A percentile compares a stretch with the other conserved stretches of the same genome.
These are phyloP conservation scores for Lucifuga dentata DNA, from an alignment of 2,113 vertebrate species.

Conservation along the genomic window DNA sequence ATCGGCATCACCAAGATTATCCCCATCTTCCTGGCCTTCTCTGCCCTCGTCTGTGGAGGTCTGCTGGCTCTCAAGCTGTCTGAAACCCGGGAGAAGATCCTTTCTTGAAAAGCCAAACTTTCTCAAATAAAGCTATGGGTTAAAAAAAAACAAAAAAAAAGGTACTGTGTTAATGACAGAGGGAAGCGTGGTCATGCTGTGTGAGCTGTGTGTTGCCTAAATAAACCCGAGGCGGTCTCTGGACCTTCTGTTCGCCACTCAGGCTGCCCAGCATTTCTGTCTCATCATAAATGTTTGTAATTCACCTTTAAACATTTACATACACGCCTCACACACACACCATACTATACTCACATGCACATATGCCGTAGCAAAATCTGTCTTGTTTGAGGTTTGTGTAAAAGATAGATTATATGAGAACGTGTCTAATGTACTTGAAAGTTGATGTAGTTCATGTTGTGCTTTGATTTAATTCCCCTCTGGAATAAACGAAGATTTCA, in stretches of 20 bases:
- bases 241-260: conserved; percentile 57
- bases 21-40: conserved; percentile 94
- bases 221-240: conserved; percentile 61
- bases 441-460: conserved; percentile 69
- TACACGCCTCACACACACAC: not conserved
- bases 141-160: conserved; percentile 1
- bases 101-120: conserved; percentile 86
- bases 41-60: conserved; percentile 91
- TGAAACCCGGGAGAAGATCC: conserved; percentile 94
- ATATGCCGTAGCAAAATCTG: conserved; percentile 30
- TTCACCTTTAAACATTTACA: conserved; percentile 37
- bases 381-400: conserved; percentile 60
- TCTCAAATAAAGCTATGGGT: conserved; percentile 22
- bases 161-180: conserved; percentile 29
- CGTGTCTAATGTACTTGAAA: conserved; percentile 59
- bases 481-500: conserved; percentile 14
- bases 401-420: conserved; percentile 44
- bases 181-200: conserved; percentile 22
- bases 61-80: conserved; percentile 93
- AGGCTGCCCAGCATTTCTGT: conserved; percentile 54
- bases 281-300: conserved; percentile 47
- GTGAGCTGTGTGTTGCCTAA: conserved; percentile 66
- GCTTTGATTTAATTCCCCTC: conserved; percentile 64
- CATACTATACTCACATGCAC: conserved; percentile 23
- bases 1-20: conserved; percentile 95